phyloP scores from a whole-genome alignment of 2,113 vertebrate species.

The Podiceps cristatus region DNA sequence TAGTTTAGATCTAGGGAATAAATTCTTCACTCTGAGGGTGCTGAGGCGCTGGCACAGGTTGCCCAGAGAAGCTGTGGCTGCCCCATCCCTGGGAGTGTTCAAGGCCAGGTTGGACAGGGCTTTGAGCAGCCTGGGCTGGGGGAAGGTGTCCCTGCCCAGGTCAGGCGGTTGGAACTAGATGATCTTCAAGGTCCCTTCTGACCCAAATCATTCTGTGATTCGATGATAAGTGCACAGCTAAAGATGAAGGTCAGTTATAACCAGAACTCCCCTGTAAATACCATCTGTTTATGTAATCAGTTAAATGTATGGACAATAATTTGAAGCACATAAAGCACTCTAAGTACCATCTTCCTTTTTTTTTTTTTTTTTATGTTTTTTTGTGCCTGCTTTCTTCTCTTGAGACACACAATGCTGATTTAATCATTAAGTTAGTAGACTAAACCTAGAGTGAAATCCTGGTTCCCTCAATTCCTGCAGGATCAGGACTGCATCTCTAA shows the following conservation, averaged over 20 bases:
- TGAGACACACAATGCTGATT: conserved; percentile 2
- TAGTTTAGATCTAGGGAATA: too few species aligned
- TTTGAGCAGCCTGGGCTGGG: too few species aligned
- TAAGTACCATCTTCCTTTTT: neutral
- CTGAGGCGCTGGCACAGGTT: too few species aligned
- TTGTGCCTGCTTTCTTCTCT: neutral
- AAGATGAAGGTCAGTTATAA: conserved; percentile 58
- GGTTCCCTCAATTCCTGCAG: neutral
- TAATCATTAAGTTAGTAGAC: neutral
- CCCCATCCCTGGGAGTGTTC: too few species aligned
- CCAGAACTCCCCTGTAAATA: conserved; percentile 52
- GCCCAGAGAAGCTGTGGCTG: too few species aligned
- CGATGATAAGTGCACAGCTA: neutral
- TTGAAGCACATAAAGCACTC: neutral
- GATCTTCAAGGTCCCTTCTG: too few species aligned
- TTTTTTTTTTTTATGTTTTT: neutral
- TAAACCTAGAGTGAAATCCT: conserved; percentile 4
- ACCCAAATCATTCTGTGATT: too few species aligned
- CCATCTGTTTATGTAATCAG: conserved; percentile 47
- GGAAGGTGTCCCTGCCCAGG: too few species aligned
- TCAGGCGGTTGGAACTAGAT: too few species aligned
- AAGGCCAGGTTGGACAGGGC: too few species aligned
- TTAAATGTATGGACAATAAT: conserved; percentile 62
- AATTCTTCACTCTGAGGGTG: too few species aligned
- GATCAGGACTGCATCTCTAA: neutral